Evolutionary conservation across 2,888 invertebrate species (phyloP), one percentile per base, ranked within the genome.

Genomic region (Drosophila birchii): DNA sequence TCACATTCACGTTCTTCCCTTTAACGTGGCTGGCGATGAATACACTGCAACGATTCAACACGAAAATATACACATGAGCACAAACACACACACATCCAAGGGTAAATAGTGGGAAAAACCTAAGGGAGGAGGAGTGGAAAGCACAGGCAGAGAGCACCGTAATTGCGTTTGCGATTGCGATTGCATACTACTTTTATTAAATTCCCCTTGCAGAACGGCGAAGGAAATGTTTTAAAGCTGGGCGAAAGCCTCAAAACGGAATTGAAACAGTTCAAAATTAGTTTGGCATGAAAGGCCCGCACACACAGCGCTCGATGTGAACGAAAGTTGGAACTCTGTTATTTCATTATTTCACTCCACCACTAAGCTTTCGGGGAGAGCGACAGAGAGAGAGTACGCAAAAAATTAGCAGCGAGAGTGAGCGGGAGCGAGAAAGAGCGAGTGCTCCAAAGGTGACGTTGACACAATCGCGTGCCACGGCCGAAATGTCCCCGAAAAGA

Each of bases 1-100:
- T 75, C 88, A 86, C 89, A 86, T 87, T 78, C 88, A 89, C 89
- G 85, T 82, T 83, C 82, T 86, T 86, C 88, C 83, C 80, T 86
- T 88, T 88, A 86, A 86, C 89, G 89, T 86, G 85, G 86, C 80
- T 86, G 84, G 83, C 83, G 89, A 81, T 81, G 81, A 90, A 89
- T 86, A 89, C 88, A 90, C 88, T 88, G 78, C 58, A 84, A 75
- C 64, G 71, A 69, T 73, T 76, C 67, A 76, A 86, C 63, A 78
- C 86, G 78, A 74, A 75, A 81, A 77, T 75, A 61, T 38, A 79
- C 82, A 75, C 78, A 67, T 44, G 36, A 29, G 26, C 39, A 63
- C 43, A 34, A 4, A 45, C 32, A 63, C 51, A 63, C 41, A 41
- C 23, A 43, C 49, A 51, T 38, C n/a, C 29, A 70, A 38, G 45